Percentiles rank a stretch among this genome's conserved stretches.
phyloP scores from a whole-genome alignment of 2,113 vertebrate genomes.

The Ptyas mucosa region DNA sequence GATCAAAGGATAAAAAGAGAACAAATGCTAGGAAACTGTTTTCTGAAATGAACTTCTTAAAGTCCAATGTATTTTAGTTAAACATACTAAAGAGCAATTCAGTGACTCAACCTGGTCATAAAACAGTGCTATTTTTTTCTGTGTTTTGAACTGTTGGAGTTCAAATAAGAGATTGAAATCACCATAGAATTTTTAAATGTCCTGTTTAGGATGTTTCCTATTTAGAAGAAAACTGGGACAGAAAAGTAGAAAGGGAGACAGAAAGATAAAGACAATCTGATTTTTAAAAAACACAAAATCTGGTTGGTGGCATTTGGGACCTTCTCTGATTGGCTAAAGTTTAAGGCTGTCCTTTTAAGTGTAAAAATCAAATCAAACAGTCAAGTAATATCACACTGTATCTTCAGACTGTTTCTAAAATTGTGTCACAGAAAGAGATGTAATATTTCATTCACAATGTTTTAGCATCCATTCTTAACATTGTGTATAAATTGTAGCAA shows the following conservation, averaged over 20 bases:
- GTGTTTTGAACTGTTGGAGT: not conserved
- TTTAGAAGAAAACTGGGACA: not conserved
- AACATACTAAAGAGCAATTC: not conserved
- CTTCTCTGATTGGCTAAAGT: not conserved
- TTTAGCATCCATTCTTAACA: rapidly evolving
- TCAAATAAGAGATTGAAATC: not conserved
- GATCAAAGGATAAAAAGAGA: not conserved
- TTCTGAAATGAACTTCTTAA: not conserved
- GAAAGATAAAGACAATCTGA: not conserved
- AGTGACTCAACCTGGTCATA: not conserved
- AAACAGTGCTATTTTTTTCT: not conserved
- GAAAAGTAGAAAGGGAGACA: not conserved
- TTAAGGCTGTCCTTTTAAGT: not conserved
- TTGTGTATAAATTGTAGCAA: not conserved
- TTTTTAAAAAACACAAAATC: too few relatives aligned
- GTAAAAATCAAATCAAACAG: not conserved
- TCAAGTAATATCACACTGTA: not conserved
- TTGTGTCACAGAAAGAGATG: not conserved
- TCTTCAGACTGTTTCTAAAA: not conserved
- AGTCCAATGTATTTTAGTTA: not conserved
- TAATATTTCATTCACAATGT: not conserved
- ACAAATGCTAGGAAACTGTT: not conserved
- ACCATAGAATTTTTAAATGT: not conserved
- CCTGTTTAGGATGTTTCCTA: not conserved
- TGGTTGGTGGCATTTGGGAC: not conserved